Evolutionary conservation across 2,797 vertebrate species (phyloP), one percentile per base, ranked within the genome.

Genomic region (Ataeniobius toweri): DNA sequence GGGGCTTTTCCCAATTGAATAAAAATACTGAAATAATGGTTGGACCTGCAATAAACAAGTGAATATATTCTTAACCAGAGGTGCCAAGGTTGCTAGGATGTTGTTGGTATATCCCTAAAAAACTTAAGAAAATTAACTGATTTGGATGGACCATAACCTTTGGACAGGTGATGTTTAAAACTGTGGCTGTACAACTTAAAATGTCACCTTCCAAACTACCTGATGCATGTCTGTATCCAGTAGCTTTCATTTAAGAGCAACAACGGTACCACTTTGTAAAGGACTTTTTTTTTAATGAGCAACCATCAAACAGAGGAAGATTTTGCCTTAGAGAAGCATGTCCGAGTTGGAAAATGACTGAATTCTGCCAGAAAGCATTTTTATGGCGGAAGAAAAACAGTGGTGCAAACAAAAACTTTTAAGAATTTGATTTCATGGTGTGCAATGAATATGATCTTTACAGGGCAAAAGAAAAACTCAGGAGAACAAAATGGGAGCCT

Each of bases 381-480:
- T 61, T 56, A 26, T 50, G 31, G 71, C 63, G 51, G 20, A 71
- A 50, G 68, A 36, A 39, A 70, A 76, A 78, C 24, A 81, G 9
- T 14, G n/a, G 16, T 41, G 39, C 18, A 18, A 65, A 83, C 73
- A 0, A 74, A 28, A 39, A 8, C 28, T 65, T 78, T 31, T 10
- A 28, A 14, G n/a, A 77, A 76, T 67, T 41, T 7, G 61, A 86
- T 77, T 75, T 74, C 46, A 68, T 6, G 14, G 75, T 39, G 59
- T 13, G 81, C 26, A 74, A 76, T 51, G 39, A 80, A 80, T 71
- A 16, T 12, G 1, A 36, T 65, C 56, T 74, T 28, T 56, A 59
- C 58, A 56, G 9, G 14, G 51, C n/a, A 36, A 55, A 72, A 14
- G 28, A 9, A 46, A 39, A 61, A 24, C 46, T 5, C 24, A 20